Conservation (phyloP, 2,888 invertebrate species). For the Latrodectus hesperus region DNA sequence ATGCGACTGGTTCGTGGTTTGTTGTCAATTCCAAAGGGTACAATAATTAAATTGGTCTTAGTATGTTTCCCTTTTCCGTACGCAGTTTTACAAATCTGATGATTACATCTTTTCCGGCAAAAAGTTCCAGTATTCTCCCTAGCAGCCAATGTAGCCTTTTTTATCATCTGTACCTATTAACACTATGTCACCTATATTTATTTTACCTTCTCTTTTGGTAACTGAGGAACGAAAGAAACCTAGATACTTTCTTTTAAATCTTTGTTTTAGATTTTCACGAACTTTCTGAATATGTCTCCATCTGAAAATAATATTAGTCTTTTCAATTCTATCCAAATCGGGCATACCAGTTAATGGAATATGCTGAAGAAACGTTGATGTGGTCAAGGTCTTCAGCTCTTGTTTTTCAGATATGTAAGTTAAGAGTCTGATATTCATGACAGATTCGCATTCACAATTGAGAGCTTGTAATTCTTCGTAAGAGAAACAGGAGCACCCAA, state of each 20-base stretch:
- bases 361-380: conserved; percentile 7
- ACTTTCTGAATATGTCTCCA: background rate
- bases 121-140: background rate
- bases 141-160: conserved; percentile 12
- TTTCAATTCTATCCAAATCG: background rate
- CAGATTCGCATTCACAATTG: background rate
- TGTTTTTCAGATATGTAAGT: conserved; percentile 12
- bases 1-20: too few species aligned
- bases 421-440: conserved; percentile 5
- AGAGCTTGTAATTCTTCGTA: background rate
- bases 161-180: conserved; percentile 5
- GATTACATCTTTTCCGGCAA: background rate
- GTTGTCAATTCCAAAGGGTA: conserved; percentile 1
- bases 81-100: conserved; percentile 4
- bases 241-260: background rate
- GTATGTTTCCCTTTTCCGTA: background rate
- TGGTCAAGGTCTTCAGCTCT: background rate
- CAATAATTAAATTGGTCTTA: conserved; percentile 10
- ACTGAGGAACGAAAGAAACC: background rate
- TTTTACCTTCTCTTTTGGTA: background rate
- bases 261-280: too few species aligned
- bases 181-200: conserved; percentile 14
- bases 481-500: background rate
- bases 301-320: background rate
- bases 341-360: background rate